These are phyloP conservation scores for Capitulum mitella DNA, from an alignment of 2,888 invertebrate species.

Conservation along the genomic window DNA sequence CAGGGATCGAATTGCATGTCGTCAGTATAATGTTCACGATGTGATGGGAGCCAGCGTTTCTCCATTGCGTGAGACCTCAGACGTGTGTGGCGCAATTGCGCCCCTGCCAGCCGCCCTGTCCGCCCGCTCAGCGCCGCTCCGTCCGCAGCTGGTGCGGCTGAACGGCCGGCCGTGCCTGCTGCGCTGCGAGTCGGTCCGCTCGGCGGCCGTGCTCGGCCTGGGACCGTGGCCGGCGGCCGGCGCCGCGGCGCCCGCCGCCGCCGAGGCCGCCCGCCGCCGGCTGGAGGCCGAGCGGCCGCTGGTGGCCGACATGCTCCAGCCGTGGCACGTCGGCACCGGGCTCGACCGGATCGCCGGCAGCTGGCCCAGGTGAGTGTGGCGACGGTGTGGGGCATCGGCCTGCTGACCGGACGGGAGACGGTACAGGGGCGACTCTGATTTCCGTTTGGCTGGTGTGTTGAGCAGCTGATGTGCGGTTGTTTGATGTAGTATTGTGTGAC, in stretches of 20 bases:
- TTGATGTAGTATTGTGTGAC: too few relatives aligned
- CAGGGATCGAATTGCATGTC: too few relatives aligned
- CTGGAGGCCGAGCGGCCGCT: slow-evolving; percentile 60
- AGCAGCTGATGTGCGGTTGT: too few relatives aligned
- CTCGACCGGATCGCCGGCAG: slow-evolving; percentile 46
- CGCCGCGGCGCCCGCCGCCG: slow-evolving; percentile 76
- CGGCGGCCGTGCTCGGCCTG: slow-evolving; percentile 58
- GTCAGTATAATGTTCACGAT: too few relatives aligned
- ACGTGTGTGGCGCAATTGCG: too few relatives aligned
- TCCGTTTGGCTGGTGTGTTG: too few relatives aligned
- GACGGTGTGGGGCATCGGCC: too few relatives aligned
- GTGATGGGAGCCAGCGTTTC: too few relatives aligned
- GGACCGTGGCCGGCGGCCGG: slow-evolving; percentile 55
- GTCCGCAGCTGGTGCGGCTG: slow-evolving; percentile 60
- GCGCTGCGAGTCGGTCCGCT: slow-evolving; percentile 64
- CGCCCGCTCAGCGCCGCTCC: slow-evolving; percentile 63
- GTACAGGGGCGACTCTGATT: too few relatives aligned
- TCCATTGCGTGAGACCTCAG: too few relatives aligned
- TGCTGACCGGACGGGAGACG: too few relatives aligned
- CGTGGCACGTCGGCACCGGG: slow-evolving; percentile 54
- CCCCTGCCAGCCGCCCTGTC: too few relatives aligned
- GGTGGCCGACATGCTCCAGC: slow-evolving; percentile 53
- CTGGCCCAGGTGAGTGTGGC: slow-evolving; percentile 28
- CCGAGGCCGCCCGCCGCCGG: slow-evolving; percentile 58
- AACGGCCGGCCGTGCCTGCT: slow-evolving; percentile 29